phyloP scores from a whole-genome alignment of 2,888 invertebrate genomes.

The Dromius quadrimaculatus region DNA sequence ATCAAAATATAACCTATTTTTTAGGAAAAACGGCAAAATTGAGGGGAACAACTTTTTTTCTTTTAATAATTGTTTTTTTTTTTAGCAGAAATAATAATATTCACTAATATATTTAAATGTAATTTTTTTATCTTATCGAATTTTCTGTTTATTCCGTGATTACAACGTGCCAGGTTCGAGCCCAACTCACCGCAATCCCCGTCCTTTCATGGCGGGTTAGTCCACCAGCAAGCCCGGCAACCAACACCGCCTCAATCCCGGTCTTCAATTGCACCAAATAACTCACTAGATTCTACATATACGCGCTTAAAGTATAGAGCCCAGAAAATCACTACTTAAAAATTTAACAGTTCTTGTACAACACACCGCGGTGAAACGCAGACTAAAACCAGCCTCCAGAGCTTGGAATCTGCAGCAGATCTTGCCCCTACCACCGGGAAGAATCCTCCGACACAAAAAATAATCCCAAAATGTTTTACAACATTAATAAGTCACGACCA shows the following conservation, averaged over 20 bases:
- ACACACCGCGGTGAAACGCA: neutral
- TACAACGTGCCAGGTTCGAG: neutral
- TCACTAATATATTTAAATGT: no score
- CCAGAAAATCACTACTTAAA: slow-evolving; percentile 2
- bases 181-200: slow-evolving; percentile 28
- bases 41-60: no score
- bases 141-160: no score
- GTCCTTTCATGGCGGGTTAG: slow-evolving; percentile 25
- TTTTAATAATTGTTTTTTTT: no score
- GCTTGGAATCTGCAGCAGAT: neutral
- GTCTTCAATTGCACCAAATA: neutral
- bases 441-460: neutral
- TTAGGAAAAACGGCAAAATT: no score
- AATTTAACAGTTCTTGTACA: slow-evolving; percentile 7
- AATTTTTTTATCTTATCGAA: no score
- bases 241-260: slow-evolving; percentile 15
- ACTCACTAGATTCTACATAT: slow-evolving; percentile 21
- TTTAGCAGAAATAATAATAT: no score
- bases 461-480: neutral
- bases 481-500: neutral
- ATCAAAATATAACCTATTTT: no score
- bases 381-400: slow-evolving; percentile 15
- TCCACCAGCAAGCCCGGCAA: slow-evolving; percentile 13
- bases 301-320: slow-evolving; percentile 20
- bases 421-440: neutral